A percentile compares a stretch with the other conserved stretches of the same genome.
Evolutionary conservation across 2,888 invertebrate species (phyloP).

Genomic region (Campaea margaritaria): DNA sequence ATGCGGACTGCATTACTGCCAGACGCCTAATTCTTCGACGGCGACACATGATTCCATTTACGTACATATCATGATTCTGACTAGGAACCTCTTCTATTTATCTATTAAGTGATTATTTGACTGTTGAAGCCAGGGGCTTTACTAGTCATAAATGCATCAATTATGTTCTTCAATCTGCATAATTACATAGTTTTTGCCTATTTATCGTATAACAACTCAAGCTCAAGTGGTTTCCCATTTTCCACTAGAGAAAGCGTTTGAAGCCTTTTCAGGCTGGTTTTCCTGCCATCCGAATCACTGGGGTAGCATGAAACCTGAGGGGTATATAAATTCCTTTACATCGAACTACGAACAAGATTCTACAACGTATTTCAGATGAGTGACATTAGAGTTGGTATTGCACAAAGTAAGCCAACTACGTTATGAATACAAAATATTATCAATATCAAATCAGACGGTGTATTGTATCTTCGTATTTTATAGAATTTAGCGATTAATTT

Average conservation of each 20-base stretch:
- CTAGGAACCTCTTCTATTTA: too few relatives aligned
- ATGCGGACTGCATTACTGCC: too few relatives aligned
- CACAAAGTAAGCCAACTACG: neutral
- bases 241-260: constrained; percentile 40
- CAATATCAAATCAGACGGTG: neutral
- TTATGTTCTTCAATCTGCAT: neutral
- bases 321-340: constrained; percentile 38
- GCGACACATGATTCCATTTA: too few relatives aligned
- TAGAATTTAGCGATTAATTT: too few relatives aligned
- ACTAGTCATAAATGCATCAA: neutral
- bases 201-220: constrained; percentile 1
- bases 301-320: constrained; percentile 37
- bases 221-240: constrained; percentile 17
- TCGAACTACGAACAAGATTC: constrained; percentile 17
- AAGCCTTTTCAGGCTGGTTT: constrained; percentile 54
- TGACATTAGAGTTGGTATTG: neutral
- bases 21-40: too few relatives aligned
- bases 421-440: neutral
- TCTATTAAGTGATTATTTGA: too few relatives aligned
- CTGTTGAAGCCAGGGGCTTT: neutral
- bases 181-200: neutral
- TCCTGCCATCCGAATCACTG: constrained; percentile 54
- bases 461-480: neutral
- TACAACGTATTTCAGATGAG: neutral
- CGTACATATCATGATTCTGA: too few relatives aligned